Evolutionary conservation across 2,797 vertebrate species (phyloP).

Genomic region (Gymnodraco acuticeps): DNA sequence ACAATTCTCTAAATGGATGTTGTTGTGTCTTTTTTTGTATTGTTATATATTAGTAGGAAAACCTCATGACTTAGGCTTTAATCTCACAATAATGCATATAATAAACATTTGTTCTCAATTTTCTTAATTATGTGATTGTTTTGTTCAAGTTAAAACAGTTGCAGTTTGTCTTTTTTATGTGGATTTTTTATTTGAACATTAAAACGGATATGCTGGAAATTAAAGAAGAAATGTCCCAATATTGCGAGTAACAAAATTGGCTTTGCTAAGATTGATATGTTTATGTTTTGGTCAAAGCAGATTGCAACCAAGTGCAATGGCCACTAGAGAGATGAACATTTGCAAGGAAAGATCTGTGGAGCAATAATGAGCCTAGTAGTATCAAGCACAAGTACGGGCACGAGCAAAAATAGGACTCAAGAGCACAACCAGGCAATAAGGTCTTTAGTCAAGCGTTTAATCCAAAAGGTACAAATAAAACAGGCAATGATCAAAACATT

Average conservation of each 20-base stretch:
- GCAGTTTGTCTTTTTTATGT: neutral
- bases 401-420: too few species aligned
- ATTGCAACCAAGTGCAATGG: neutral
- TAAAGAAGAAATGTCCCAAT: accelerated
- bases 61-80: too few species aligned
- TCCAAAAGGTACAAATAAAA: too few species aligned
- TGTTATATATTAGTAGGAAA: too few species aligned
- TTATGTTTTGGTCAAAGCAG: neutral
- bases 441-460: too few species aligned
- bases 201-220: neutral
- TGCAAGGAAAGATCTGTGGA: neutral
- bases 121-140: too few species aligned
- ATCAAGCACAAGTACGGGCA: too few species aligned
- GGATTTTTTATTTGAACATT: neutral
- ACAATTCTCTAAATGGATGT: neutral
- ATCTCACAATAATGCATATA: too few species aligned
- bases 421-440: too few species aligned
- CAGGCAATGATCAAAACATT: too few species aligned
- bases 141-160: too few species aligned
- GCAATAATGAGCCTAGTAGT: neutral
- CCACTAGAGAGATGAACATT: neutral
- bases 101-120: too few species aligned
- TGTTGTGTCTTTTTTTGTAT: neutral
- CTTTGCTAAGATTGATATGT: neutral
- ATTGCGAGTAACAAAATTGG: neutral